Conservation (phyloP, 2,113 vertebrate species). For the Elaphurus davidianus region DNA sequence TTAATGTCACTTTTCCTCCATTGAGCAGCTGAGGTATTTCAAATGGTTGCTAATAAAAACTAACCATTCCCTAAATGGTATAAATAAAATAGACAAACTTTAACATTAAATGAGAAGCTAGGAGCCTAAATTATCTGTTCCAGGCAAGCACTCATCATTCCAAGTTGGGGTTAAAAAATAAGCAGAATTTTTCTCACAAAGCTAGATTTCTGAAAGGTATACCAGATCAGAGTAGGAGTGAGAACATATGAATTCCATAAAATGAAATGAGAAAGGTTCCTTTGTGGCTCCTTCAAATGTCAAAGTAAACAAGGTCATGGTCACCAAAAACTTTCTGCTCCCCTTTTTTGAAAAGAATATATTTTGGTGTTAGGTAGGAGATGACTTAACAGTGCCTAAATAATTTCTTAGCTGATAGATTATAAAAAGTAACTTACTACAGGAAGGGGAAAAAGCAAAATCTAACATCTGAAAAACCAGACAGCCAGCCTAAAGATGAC, state of each 20-base stretch:
- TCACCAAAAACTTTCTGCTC: not conserved
- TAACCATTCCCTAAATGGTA: not conserved
- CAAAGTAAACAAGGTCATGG: not conserved
- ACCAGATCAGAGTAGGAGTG: not conserved
- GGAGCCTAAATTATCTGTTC: not conserved
- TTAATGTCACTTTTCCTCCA: not conserved
- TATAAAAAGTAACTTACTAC: slow-evolving; percentile 9
- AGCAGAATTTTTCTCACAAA: slow-evolving; percentile 11
- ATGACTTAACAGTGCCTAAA: not conserved
- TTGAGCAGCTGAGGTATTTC: slow-evolving; percentile 15
- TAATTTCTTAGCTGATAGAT: slow-evolving; percentile 5
- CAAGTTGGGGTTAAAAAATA: not conserved
- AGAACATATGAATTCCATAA: not conserved
- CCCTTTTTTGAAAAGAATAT: not conserved
- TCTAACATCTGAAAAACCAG: not conserved
- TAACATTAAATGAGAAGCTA: slow-evolving; percentile 1
- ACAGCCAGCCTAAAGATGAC: not conserved
- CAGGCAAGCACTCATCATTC: not conserved
- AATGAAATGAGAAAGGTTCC: not conserved
- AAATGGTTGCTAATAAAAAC: not conserved
- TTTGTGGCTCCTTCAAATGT: not conserved
- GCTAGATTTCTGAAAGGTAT: slow-evolving; percentile 21
- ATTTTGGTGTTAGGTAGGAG: not conserved
- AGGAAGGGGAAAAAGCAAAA: slow-evolving; percentile 5
- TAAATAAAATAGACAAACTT: not conserved